A percentile compares a stretch with the other conserved stretches of the same genome.
phyloP scores from a whole-genome alignment of 2,113 vertebrate species.

The Anseranas semipalmata region DNA sequence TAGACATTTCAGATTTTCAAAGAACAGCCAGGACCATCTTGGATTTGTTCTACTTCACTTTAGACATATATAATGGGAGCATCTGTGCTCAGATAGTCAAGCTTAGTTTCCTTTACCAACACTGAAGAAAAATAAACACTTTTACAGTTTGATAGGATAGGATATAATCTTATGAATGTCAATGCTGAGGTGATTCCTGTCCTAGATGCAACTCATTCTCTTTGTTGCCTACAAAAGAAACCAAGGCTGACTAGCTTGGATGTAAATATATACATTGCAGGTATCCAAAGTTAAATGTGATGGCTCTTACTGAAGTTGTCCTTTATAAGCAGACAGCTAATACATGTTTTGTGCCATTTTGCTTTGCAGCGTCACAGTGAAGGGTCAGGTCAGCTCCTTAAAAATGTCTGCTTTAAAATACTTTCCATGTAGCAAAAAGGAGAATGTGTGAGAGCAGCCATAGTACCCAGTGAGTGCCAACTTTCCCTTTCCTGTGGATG shows the following conservation, averaged over 20 bases:
- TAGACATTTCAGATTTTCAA: background rate
- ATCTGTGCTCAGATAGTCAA: background rate
- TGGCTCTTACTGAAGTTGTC: background rate
- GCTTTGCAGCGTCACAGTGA: background rate
- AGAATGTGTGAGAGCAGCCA: background rate
- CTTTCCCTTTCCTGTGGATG: background rate
- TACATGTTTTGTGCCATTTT: background rate
- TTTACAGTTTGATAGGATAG: background rate
- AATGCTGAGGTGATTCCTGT: background rate
- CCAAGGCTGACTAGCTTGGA: background rate
- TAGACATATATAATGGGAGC: background rate
- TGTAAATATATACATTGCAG: accelerated
- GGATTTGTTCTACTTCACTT: background rate
- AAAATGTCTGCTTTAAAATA: background rate
- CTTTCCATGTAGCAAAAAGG: background rate
- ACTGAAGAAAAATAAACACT: background rate
- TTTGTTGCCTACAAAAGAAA: background rate
- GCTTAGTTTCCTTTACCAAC: background rate
- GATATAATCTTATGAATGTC: background rate
- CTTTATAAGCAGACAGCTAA: background rate
- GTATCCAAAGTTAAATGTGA: background rate
- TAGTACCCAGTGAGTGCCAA: background rate
- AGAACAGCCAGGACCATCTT: background rate
- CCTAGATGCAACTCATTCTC: background rate
- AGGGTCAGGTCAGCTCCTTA: background rate